Evolutionary conservation across 2,888 invertebrate genomes (phyloP).

Genomic region (Neocrepidodera transversa): DNA sequence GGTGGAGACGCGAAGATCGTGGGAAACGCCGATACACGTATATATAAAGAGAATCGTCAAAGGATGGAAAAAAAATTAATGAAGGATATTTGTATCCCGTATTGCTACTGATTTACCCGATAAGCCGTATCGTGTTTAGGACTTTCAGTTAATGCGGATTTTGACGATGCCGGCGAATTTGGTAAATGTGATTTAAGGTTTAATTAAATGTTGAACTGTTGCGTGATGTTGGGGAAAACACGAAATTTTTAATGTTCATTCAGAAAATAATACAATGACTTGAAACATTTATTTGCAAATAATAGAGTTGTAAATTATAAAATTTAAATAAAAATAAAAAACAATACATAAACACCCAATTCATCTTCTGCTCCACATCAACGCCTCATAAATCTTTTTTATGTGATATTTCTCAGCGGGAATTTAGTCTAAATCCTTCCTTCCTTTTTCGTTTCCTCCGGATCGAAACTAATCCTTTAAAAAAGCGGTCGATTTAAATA

Average conservation of each 20-base stretch:
- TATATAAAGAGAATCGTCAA: constrained; percentile 14
- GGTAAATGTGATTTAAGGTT: neutral
- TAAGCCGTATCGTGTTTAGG: constrained; percentile 1
- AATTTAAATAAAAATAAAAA: too few species aligned
- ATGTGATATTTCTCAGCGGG: constrained; percentile 9
- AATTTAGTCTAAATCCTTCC: constrained; percentile 13
- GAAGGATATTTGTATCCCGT: constrained; percentile 16
- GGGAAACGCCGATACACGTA: constrained; percentile 21
- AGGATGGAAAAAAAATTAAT: constrained; percentile 16
- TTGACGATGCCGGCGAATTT: neutral
- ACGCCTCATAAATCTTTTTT: neutral
- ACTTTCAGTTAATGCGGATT: neutral
- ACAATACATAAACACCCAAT: too few species aligned
- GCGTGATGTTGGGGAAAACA: neutral
- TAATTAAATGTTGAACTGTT: neutral
- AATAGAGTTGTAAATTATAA: too few species aligned
- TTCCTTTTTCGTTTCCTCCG: neutral
- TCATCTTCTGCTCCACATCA: too few species aligned
- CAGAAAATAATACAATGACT: too few species aligned
- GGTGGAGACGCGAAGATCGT: constrained; percentile 18
- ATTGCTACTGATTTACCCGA: constrained; percentile 6
- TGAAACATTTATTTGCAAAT: too few species aligned
- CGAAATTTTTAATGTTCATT: too few species aligned
- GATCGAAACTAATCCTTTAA: neutral
- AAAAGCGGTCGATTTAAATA: constrained; percentile 20